phyloP scores from a whole-genome alignment of 2,888 invertebrate species.

The Quadroppia sp. region DNA sequence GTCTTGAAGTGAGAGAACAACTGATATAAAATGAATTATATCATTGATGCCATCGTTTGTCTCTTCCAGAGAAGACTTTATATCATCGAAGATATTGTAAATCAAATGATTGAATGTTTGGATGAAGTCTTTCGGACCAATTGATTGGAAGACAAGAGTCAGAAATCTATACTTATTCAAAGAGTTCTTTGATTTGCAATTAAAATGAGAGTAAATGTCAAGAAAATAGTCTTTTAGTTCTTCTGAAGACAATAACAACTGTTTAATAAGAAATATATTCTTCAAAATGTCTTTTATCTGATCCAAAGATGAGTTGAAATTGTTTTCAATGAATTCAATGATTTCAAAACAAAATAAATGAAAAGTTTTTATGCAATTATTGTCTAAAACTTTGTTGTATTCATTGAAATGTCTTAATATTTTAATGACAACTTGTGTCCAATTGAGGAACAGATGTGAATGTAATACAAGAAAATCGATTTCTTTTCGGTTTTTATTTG shows the following conservation, averaged over 20 bases:
- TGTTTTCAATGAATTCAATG: constrained; percentile 23
- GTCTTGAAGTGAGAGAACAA: constrained; percentile 13
- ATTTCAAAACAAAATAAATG: neutral
- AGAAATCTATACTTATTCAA: constrained; percentile 21
- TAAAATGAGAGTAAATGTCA: neutral
- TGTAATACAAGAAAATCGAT: constrained; percentile 28
- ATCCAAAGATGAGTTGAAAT: constrained; percentile 19
- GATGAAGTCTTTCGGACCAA: constrained; percentile 32
- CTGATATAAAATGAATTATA: constrained; percentile 21
- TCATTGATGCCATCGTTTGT: constrained; percentile 29
- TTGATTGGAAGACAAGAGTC: constrained; percentile 3
- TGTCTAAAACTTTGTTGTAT: neutral
- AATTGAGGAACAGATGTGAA: constrained; percentile 21
- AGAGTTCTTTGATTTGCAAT: constrained; percentile 18
- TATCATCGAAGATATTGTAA: constrained; percentile 8
- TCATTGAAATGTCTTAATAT: neutral
- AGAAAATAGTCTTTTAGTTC: neutral
- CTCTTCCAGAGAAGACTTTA: neutral
- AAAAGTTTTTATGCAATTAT: neutral
- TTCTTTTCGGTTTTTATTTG: neutral
- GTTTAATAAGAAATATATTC: constrained; percentile 15
- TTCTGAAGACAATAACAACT: neutral
- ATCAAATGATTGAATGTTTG: neutral
- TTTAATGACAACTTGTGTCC: constrained; percentile 25
- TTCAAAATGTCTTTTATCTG: constrained; percentile 10